A percentile compares a stretch with the other conserved stretches of the same genome.
These are phyloP conservation scores for Conchocele bisecta DNA, from an alignment of 2,888 invertebrate genomes.

Conservation along the genomic window DNA sequence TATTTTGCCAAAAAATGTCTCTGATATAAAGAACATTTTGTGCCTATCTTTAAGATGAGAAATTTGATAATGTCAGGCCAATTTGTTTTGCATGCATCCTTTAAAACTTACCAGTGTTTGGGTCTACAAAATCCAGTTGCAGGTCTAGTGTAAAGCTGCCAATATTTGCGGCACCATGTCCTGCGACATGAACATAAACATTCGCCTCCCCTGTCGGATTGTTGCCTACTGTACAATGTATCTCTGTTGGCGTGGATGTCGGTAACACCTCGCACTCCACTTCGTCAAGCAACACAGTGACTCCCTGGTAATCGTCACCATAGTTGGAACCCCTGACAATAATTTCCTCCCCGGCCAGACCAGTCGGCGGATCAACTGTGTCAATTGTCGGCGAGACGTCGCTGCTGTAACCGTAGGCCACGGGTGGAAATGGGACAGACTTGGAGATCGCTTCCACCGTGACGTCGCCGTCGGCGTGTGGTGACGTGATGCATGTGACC, in stretches of 20 bases:
- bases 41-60: no score
- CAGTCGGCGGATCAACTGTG: constrained; percentile 56
- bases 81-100: not conserved
- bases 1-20: no score
- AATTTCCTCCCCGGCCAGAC: constrained; percentile 60
- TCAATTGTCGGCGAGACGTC: constrained; percentile 60
- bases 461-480: constrained; percentile 55
- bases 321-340: constrained; percentile 60
- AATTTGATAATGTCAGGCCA: no score
- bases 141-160: constrained; percentile 25
- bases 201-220: constrained; percentile 45
- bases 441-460: constrained; percentile 62
- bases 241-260: no score
- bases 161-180: constrained; percentile 44
- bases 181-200: constrained; percentile 40
- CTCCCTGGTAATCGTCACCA: not conserved
- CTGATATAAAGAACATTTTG: no score
- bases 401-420: constrained; percentile 54
- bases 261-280: constrained; percentile 14
- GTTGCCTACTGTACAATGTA: constrained; percentile 45
- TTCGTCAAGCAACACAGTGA: constrained; percentile 2
- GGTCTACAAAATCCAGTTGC: not conserved
- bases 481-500: constrained; percentile 60
- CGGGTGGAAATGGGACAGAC: constrained; percentile 48
- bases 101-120: constrained; percentile 20